Base-by-base conservation (phyloP, 2,797 vertebrate genomes). In the Mormyrus proboscirostris region DNA sequence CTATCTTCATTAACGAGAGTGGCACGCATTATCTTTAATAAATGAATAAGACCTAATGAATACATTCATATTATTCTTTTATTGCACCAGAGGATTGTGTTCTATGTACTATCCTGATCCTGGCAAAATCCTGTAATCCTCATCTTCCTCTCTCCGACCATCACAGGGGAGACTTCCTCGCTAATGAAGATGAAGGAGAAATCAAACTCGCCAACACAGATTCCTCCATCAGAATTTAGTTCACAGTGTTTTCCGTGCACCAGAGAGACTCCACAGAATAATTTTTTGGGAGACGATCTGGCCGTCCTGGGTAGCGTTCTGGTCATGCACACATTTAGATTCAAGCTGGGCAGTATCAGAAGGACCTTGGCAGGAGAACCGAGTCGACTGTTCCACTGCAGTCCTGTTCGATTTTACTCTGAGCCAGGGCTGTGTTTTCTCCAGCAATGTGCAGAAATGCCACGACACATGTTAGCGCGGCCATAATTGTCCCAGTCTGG, bases 241-340 rank as follows among this genome's bases (percentile, higher is more conserved):
- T 33, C 49, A 53, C 50, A 2, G 84, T 22, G 84, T 57, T 86
- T 86, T 6, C 53, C 16, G 1, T 59, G 25, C 51, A 7, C 53
- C 33, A 12, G 53, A 57, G 85, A 41, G 53, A 55, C 22, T 29
- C 6, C 47, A 53, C 14, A 5, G 50, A 86, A 51, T 51, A 50
- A 51, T 50, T 53, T 53, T 86, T 79, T 10, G 41, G 76, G 76
- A n/a, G n/a, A 7, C 2, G 41, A 79, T 19, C 41, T 44, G 38
- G 76, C 38, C 16, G 76, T 38, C 65, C 65, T 38, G 65, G 65
- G 65, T 38, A 73, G 50, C 10, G 25, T 53, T 86, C 25, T 53
- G 50, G 83, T 51, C n/a, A 86, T 86, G 83, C 49, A 29, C 49
- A 86, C 83, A 86, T 86, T 50, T 33, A 51, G 83, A 51, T 86